Percentiles rank a stretch among this genome's conserved stretches.
phyloP scores from a whole-genome alignment of 2,113 vertebrate genomes.

The Cololabis saira region DNA sequence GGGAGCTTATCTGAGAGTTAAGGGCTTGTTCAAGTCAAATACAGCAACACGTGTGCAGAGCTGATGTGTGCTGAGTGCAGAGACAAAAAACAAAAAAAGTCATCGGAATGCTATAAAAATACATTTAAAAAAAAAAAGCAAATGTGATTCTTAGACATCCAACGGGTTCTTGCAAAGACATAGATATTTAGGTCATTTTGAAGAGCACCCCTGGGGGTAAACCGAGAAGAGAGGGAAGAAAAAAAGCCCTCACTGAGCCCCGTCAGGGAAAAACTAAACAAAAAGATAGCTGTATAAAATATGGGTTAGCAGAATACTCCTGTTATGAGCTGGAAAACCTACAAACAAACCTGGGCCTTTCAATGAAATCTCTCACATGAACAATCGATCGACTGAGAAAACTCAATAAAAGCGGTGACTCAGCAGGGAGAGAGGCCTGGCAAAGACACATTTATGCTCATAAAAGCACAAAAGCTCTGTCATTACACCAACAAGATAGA shows the following conservation, averaged over 20 bases:
- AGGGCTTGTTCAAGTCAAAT: slow-evolving; percentile 6
- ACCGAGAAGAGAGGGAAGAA: neutral
- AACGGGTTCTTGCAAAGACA: slow-evolving; percentile 7
- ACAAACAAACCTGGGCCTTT: slow-evolving; percentile 7
- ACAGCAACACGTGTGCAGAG: neutral
- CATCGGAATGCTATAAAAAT: neutral
- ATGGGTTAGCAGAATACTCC: slow-evolving; percentile 17
- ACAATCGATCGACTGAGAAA: slow-evolving; percentile 24
- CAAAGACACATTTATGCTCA: slow-evolving; percentile 5
- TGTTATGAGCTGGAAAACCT: slow-evolving; percentile 38
- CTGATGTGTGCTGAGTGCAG: neutral
- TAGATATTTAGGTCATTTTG: slow-evolving; percentile 11
- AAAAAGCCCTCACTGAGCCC: neutral
- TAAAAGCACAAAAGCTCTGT: slow-evolving; percentile 26
- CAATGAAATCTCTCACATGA: slow-evolving; percentile 14
- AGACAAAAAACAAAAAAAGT: neutral
- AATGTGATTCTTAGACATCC: neutral
- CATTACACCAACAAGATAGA: neutral
- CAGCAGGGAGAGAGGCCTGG: slow-evolving; percentile 11
- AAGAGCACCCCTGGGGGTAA: slow-evolving; percentile 12
- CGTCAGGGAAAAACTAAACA: slow-evolving; percentile 12
- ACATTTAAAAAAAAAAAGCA: neutral
- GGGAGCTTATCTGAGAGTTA: slow-evolving; percentile 14
- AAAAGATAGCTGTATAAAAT: slow-evolving; percentile 32
- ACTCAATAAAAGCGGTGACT: slow-evolving; percentile 41